A percentile compares a stretch with the other conserved stretches of the same genome.
phyloP scores from a whole-genome alignment of 2,113 vertebrate species.

The Cygnus atratus region DNA sequence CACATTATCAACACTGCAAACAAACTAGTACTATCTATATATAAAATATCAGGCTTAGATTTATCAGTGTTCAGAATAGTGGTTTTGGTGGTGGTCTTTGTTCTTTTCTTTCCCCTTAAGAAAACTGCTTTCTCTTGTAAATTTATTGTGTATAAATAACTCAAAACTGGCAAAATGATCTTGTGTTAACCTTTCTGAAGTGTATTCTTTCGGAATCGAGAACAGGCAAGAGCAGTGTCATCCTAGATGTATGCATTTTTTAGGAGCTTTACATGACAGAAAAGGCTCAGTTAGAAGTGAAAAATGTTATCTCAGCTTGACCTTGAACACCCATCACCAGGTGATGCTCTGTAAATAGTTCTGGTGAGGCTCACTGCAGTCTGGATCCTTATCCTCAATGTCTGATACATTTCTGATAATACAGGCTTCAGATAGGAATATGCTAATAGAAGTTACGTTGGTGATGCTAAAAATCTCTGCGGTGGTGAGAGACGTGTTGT shows the following conservation, averaged over 20 bases:
- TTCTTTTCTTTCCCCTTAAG: background rate
- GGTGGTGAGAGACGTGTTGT: background rate
- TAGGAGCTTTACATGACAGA: background rate
- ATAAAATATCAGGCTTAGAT: background rate
- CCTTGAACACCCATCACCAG: background rate
- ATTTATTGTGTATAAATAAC: background rate
- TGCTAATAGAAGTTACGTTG: background rate
- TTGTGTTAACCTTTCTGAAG: background rate
- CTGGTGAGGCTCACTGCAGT: background rate
- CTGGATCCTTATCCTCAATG: background rate
- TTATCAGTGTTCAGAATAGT: background rate
- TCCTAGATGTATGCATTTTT: background rate
- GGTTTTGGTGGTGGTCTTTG: background rate
- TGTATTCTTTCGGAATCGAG: background rate
- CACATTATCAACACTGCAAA: background rate
- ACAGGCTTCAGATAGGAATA: background rate
- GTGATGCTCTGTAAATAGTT: background rate
- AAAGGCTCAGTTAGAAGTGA: background rate
- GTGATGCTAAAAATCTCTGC: rapidly evolving
- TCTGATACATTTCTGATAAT: background rate
- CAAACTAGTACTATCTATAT: background rate
- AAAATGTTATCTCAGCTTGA: background rate
- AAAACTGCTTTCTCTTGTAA: background rate
- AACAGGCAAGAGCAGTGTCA: background rate
- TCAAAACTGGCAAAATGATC: background rate